These are phyloP conservation scores for Microplitis mediator DNA, from an alignment of 1,140 invertebrate species.

Conservation along the genomic window DNA sequence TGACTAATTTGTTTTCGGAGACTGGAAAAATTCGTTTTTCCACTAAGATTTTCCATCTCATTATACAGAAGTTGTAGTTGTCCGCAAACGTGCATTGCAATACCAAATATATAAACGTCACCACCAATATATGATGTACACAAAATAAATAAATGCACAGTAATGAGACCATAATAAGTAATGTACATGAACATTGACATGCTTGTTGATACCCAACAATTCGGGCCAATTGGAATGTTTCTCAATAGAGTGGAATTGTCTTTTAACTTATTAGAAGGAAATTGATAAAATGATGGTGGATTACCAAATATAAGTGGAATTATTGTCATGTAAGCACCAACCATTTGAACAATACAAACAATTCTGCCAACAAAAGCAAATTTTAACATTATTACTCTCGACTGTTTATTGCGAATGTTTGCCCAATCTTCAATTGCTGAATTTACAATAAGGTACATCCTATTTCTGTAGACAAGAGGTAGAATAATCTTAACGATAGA, in stretches of 20 bases:
- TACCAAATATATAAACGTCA: slow-evolving; percentile 26
- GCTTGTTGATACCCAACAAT: slow-evolving; percentile 20
- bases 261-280: background rate
- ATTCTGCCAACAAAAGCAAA: slow-evolving; percentile 4
- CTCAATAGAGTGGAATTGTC: background rate
- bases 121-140: slow-evolving; percentile 20
- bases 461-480: slow-evolving; percentile 3
- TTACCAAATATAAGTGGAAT: background rate
- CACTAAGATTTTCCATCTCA: slow-evolving; percentile 14
- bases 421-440: slow-evolving; percentile 20
- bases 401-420: background rate
- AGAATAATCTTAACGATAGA: slow-evolving; percentile 4
- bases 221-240: slow-evolving; percentile 27
- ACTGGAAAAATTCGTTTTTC: background rate
- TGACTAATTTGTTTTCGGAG: background rate
- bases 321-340: slow-evolving; percentile 11
- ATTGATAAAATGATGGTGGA: background rate
- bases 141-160: slow-evolving; percentile 12
- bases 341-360: slow-evolving; percentile 16
- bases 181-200: slow-evolving; percentile 14
- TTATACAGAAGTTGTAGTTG: slow-evolving; percentile 26
- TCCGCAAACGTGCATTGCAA: slow-evolving; percentile 30
- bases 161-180: slow-evolving; percentile 10
- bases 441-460: background rate
- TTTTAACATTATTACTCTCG: slow-evolving; percentile 4